phyloP scores from a whole-genome alignment of 1,140 invertebrate genomes.

The Habropoda laboriosa region DNA sequence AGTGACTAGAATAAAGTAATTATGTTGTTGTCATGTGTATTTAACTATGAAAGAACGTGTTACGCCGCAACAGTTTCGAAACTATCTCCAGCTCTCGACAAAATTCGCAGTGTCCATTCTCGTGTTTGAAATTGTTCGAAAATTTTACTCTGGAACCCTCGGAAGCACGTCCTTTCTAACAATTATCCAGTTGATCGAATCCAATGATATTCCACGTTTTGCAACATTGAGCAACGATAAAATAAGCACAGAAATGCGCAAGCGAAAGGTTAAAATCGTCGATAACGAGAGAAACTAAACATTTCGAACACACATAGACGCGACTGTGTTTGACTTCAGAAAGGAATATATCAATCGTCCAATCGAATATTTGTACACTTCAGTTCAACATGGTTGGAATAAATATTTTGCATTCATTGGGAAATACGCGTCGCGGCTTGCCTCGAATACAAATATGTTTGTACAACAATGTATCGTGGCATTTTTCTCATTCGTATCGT shows the following conservation, averaged over 20 bases:
- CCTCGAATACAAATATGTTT: neutral
- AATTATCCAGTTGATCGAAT: neutral
- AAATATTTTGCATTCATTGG: neutral
- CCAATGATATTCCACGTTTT: too few relatives aligned
- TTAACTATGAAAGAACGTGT: too few relatives aligned
- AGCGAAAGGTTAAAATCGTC: neutral
- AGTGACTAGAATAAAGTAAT: too few relatives aligned
- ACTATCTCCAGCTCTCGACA: neutral
- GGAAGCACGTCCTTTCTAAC: too few relatives aligned
- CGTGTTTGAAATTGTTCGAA: neutral
- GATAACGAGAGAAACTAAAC: neutral
- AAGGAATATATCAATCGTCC: neutral
- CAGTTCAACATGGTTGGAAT: neutral
- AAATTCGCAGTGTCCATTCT: neutral
- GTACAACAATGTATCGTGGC: neutral
- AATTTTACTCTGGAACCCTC: neutral
- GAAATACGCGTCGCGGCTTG: neutral
- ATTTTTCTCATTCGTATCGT: neutral
- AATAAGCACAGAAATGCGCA: too few relatives aligned
- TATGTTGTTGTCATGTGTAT: too few relatives aligned
- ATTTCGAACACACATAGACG: neutral
- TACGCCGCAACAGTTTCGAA: neutral
- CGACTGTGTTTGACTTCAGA: neutral
- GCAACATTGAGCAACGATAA: too few relatives aligned
- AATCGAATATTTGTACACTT: neutral